These are phyloP conservation scores for Hapalemur alaotrensis DNA, from an alignment of 2,797 vertebrate genomes.

Conservation along the genomic window DNA sequence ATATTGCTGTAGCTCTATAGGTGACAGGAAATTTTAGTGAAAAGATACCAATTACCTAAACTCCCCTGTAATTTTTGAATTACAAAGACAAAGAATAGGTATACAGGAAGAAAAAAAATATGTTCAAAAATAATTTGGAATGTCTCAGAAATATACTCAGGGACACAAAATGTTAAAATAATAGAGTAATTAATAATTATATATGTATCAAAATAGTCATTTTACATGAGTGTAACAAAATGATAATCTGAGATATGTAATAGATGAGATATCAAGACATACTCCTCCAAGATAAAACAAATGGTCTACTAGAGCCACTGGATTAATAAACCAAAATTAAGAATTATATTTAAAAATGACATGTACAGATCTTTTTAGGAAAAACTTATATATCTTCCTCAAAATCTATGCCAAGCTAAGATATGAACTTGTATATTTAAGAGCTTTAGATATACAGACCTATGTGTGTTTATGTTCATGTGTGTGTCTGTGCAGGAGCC, in stretches of 20 bases:
- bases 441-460: neutral
- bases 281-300: neutral
- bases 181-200: neutral
- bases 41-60: neutral
- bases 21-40: neutral
- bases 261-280: neutral
- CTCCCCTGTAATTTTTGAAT: neutral
- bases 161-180: neutral
- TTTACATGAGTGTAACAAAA: neutral
- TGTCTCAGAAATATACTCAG: neutral
- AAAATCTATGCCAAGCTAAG: neutral
- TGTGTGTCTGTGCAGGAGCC: neutral
- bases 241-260: neutral
- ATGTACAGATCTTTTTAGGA: neutral
- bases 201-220: neutral
- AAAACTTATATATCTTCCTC: neutral
- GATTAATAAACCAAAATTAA: neutral
- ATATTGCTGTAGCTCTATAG: neutral
- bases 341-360: constrained; percentile 21
- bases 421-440: neutral
- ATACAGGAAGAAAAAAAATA: neutral
- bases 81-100: neutral
- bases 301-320: neutral
- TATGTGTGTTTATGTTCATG: neutral
- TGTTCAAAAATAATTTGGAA: neutral